A percentile compares a stretch with the other conserved stretches of the same genome.
phyloP scores from a whole-genome alignment of 2,113 vertebrate genomes.

The Anhinga anhinga region DNA sequence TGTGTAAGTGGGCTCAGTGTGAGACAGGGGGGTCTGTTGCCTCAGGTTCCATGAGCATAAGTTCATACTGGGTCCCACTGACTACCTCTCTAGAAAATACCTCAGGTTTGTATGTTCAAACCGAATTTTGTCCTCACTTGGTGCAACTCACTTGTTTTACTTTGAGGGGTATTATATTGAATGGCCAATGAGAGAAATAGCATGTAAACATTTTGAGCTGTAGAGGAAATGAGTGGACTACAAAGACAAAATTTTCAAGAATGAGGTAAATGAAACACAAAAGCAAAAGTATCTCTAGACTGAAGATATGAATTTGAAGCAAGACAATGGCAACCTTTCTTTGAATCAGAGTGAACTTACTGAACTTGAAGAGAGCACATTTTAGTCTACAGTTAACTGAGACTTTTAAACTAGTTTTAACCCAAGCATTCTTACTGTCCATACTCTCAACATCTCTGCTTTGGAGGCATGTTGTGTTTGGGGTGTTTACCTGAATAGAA shows the following conservation, averaged over 20 bases:
- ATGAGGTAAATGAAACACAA: neutral
- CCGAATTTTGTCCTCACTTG: neutral
- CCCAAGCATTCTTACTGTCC: neutral
- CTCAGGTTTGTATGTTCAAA: neutral
- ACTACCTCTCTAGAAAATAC: neutral
- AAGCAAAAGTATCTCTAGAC: neutral
- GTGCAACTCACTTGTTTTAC: neutral
- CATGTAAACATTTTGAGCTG: neutral
- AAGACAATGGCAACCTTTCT: neutral
- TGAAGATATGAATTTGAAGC: neutral
- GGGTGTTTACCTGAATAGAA: neutral
- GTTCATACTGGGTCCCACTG: neutral
- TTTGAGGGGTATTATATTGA: neutral
- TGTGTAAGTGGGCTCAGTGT: neutral
- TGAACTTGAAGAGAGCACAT: neutral
- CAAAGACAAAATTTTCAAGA: neutral
- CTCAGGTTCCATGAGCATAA: neutral
- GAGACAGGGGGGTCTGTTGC: neutral
- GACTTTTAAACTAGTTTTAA: neutral
- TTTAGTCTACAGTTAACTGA: neutral
- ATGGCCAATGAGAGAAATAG: neutral
- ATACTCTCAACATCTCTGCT: neutral
- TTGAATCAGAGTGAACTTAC: neutral
- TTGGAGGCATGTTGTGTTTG: neutral
- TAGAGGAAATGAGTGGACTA: neutral